Evolutionary conservation across 1,140 invertebrate genomes (phyloP).

Genomic region (Venturia canescens): DNA sequence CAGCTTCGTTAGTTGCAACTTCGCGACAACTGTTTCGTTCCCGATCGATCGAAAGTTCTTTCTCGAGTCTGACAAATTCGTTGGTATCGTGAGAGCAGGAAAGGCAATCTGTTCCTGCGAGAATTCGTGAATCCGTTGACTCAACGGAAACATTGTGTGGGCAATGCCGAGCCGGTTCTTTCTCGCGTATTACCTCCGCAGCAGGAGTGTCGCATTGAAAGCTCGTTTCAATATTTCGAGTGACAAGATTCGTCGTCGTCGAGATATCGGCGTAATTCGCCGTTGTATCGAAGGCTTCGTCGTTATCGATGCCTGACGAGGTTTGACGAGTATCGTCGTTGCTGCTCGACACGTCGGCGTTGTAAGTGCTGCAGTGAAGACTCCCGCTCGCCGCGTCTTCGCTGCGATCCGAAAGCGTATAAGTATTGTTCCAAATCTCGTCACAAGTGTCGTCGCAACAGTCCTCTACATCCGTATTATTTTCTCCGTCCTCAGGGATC

Average conservation of each 20-base stretch:
- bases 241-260: neutral
- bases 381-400: constrained; percentile 40
- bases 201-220: neutral
- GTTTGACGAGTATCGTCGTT: constrained; percentile 41
- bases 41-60: neutral
- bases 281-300: constrained; percentile 45
- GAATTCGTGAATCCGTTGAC: neutral
- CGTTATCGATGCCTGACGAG: neutral
- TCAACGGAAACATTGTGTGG: too few species aligned
- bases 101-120: constrained; percentile 56
- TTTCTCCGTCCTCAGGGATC: neutral
- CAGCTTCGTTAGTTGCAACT: neutral
- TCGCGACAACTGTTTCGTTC: neutral
- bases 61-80: constrained; percentile 68
- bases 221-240: constrained; percentile 7
- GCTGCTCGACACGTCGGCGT: constrained; percentile 55
- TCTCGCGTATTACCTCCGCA: neutral
- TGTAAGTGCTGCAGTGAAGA: constrained; percentile 33
- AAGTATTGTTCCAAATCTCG: constrained; percentile 46
- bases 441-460: neutral
- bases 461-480: neutral
- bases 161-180: neutral
- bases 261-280: constrained; percentile 50
- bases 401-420: constrained; percentile 49
- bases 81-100: constrained; percentile 64